phyloP scores from a whole-genome alignment of 1,140 invertebrate species.

The Papilio helenus region DNA sequence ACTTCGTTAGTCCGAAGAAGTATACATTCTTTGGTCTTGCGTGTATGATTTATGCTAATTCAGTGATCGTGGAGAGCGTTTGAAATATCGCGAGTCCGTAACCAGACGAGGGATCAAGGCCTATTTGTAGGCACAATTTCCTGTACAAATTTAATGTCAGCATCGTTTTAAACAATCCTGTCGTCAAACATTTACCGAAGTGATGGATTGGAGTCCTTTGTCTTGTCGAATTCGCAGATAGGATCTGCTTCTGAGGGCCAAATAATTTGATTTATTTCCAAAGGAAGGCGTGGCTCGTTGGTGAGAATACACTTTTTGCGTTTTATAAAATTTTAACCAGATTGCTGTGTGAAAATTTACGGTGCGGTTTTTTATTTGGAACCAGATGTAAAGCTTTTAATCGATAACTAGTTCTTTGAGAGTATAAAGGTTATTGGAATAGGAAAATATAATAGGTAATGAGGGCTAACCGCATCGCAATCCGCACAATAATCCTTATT shows the following conservation, averaged over 20 bases:
- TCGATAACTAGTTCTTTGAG: not conserved
- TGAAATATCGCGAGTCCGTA: constrained; percentile 39
- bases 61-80: constrained; percentile 28
- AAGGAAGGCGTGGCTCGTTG: not conserved
- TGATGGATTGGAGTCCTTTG: constrained; percentile 40
- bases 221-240: constrained; percentile 38
- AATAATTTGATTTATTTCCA: constrained; percentile 19
- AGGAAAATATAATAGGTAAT: constrained; percentile 12
- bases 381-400: not conserved
- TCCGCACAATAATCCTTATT: constrained; percentile 27
- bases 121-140: constrained; percentile 46
- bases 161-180: constrained; percentile 46
- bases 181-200: constrained; percentile 43
- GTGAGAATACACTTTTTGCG: not conserved
- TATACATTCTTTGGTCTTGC: not conserved
- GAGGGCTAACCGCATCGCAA: constrained; percentile 14
- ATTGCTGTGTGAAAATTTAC: not conserved
- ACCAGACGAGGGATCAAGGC: constrained; percentile 40
- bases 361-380: not conserved
- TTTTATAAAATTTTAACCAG: not conserved
- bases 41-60: constrained; percentile 7
- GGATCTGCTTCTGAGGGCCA: constrained; percentile 15
- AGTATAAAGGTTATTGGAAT: not conserved
- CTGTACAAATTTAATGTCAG: constrained; percentile 43
- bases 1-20: not conserved